These are phyloP conservation scores for Varanus salvator DNA, from an alignment of 2,113 vertebrate species.

Conservation along the genomic window DNA sequence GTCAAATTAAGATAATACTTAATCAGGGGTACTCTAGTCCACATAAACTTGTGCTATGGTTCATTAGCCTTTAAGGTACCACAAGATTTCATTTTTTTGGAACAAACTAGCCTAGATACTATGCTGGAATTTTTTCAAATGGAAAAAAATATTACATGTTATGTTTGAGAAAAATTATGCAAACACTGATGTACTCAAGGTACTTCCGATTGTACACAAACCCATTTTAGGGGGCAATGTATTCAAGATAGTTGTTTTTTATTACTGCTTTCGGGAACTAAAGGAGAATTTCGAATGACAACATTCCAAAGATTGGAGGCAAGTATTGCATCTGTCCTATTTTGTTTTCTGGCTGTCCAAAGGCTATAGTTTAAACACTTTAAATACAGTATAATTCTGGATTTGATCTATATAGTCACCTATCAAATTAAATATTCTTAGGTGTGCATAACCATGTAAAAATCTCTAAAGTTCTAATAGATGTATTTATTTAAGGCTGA, in stretches of 20 bases:
- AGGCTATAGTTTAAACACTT: not conserved
- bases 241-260: conserved; percentile 82
- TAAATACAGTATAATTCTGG: not conserved
- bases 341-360: conserved; percentile 4
- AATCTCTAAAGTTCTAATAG: not conserved
- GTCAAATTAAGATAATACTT: not conserved
- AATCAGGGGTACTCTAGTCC: not conserved
- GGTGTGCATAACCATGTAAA: not conserved
- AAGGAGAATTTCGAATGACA: conserved; percentile 99
- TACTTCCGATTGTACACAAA: conserved; percentile 35
- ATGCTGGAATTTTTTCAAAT: not conserved
- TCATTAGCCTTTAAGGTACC: not conserved
- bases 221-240: conserved; percentile 50
- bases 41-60: not conserved
- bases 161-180: fast-evolving
- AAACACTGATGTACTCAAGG: not conserved
- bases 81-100: not conserved
- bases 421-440: not conserved
- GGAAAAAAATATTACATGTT: not conserved
- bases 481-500: not conserved
- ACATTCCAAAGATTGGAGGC: conserved; percentile 99
- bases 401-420: not conserved
- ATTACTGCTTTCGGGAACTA: conserved; percentile 90
- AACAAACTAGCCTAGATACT: not conserved
- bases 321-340: conserved; percentile 79